Base-by-base conservation (phyloP, 2,888 invertebrate genomes). In the Melitaea athalia region DNA sequence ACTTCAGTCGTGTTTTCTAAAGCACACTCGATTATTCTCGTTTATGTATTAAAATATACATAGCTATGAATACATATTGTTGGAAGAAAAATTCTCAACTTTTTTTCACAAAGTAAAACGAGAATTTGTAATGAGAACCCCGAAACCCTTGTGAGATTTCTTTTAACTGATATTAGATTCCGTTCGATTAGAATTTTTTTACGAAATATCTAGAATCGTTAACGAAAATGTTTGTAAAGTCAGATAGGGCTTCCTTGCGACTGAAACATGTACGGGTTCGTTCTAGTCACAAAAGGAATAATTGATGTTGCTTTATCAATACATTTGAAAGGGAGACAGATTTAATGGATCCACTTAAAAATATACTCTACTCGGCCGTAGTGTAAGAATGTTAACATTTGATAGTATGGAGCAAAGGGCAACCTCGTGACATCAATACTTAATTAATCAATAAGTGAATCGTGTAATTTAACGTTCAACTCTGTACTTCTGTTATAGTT, bases 161-260 rank as follows among this genome's bases (percentile, higher is more conserved):
- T 31, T 53, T 31, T 52, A 65, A 65, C 50, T 50, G 31, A 33
- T 59, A 65, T 65, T 43, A 45, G 52, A 53, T 65, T 60, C 50
- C 42, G 50, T 60, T 52, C 52, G 59, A 47, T 59, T 33, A 47
- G 55, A 55, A 38, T 43, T 38, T 47, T 64, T 57, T 57, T 17
- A 33, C 57, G 33, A 10, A 15, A 47, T 6, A 31, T 38, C 10
- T 17, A 24, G 17, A 63, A 52, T 11, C 52, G 31, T 24, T 52
- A 17, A 5, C 11, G 24, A 52, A 52, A 31, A 12, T 52, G 24
- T 52, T 12, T 17, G 17, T 52, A 6, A 50, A 50, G 15, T 24
- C 52, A 24, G 12, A 12, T 24, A 45, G 5, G 52, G 53, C 43
- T 64, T 64, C 64, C 52, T 59, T 49, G 38, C 5, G 12, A 24